Evolutionary conservation across 2,113 vertebrate species (phyloP).

Genomic region (Motacilla alba): DNA sequence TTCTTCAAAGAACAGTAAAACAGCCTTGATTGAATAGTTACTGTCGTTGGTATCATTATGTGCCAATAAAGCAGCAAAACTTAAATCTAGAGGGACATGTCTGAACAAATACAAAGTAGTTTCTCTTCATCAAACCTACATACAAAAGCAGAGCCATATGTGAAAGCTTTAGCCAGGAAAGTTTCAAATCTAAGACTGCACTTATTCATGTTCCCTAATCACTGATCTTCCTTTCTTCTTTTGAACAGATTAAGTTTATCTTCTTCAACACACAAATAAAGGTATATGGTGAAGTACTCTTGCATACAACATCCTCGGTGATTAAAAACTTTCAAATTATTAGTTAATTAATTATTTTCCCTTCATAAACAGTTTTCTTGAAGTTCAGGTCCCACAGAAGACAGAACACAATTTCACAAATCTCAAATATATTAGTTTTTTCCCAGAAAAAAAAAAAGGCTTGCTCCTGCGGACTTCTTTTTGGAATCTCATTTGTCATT

Average conservation of each 20-base stretch:
- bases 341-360: neutral
- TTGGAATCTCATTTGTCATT: neutral
- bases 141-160: neutral
- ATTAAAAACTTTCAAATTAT: neutral
- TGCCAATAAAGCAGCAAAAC: neutral
- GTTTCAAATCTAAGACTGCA: neutral
- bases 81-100: neutral
- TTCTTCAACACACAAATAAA: neutral
- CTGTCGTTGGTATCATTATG: neutral
- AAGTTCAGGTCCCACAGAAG: neutral
- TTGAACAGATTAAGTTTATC: neutral
- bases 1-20: neutral
- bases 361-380: neutral
- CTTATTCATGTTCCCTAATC: neutral
- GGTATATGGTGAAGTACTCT: neutral
- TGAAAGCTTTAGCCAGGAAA: neutral
- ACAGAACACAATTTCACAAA: neutral
- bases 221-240: neutral
- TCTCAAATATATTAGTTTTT: neutral
- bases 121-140: neutral
- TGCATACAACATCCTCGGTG: neutral
- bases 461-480: neutral
- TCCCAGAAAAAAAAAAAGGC: neutral
- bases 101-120: neutral
- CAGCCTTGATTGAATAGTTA: neutral